Percentiles rank a stretch among this genome's conserved stretches.
Conservation (phyloP, 1,140 invertebrate species). For the Cherax quadricarinatus region DNA sequence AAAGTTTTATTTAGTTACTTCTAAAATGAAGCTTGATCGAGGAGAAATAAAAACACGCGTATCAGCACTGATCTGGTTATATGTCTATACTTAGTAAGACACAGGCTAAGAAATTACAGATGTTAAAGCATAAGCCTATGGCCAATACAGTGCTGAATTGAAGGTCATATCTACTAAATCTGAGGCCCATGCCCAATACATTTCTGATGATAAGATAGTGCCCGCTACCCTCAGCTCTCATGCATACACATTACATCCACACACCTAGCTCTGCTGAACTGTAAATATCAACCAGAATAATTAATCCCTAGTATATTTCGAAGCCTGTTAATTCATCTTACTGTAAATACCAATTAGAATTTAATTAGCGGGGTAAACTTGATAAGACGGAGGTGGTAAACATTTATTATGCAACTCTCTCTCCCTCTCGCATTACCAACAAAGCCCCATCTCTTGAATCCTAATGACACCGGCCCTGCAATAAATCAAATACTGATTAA, state of each 20-base stretch:
- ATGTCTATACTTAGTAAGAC: too few relatives aligned
- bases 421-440: constrained; percentile 57
- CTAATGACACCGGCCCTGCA: constrained; percentile 57
- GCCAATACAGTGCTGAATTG: too few relatives aligned
- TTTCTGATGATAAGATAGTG: too few relatives aligned
- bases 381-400: constrained; percentile 56
- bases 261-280: not conserved
- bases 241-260: not conserved
- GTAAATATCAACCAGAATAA: constrained; percentile 14
- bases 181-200: too few relatives aligned
- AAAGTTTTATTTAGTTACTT: too few relatives aligned
- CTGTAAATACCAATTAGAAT: constrained; percentile 57
- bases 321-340: constrained; percentile 43
- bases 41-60: too few relatives aligned
- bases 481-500: constrained; percentile 66
- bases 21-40: too few relatives aligned
- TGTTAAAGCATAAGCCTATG: too few relatives aligned
- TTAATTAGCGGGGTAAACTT: constrained; percentile 41
- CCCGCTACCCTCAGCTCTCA: not conserved
- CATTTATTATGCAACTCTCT: constrained; percentile 58
- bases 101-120: too few relatives aligned
- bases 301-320: constrained; percentile 28
- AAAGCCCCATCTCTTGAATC: constrained; percentile 53
- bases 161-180: too few relatives aligned
- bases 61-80: too few relatives aligned